Evolutionary conservation across 2,113 vertebrate genomes (phyloP), one percentile per base, ranked within the genome.

Genomic region (Elanus axillaris): DNA sequence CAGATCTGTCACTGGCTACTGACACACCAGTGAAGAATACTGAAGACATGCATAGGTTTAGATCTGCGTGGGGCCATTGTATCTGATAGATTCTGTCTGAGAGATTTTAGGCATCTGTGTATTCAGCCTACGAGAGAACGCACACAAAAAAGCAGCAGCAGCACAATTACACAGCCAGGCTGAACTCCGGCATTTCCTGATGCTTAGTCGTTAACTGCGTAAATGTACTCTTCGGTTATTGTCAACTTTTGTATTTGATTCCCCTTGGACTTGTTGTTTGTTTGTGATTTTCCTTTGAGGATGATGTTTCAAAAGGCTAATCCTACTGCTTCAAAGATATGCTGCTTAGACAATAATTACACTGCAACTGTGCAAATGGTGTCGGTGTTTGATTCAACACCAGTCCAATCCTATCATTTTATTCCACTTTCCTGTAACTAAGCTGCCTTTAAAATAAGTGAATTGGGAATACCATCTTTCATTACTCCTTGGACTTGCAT

Each of bases 221-320:
- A 66, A 80, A 72, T 3, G 13, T 21, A 45, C 26, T 36, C 32
- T 40, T 40, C 25, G 72, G 47, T 66, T 62, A 81, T 71, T 29
- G 50, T 83, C 69, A 84, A n/a, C 47, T 63, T 91, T 67, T 75
- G n/a, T 62, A 34, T 77, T 89, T 84, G 12, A 78, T 81, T 96
- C 68, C 59, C 59, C n/a, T n/a, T 71, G 38, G 38, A 69, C 66
- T 81, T 84, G 27, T 71, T 72, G 27, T n/a, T 92, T 82, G n/a
- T 32, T 85, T 93, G n/a, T 16, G 25, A 59, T 79, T 95, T 85
- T 72, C 81, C 53, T 74, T 77, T 67, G 68, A 86, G 69, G 29
- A 87, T 78, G 94, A 80, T 29, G 42, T 93, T 89, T 89, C 76
- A 84, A 75, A 96, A 78, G 29, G 47, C 63, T 89, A 80, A 96